Base-by-base conservation (phyloP, 2,113 vertebrate genomes). In the Collichthys lucidus region DNA sequence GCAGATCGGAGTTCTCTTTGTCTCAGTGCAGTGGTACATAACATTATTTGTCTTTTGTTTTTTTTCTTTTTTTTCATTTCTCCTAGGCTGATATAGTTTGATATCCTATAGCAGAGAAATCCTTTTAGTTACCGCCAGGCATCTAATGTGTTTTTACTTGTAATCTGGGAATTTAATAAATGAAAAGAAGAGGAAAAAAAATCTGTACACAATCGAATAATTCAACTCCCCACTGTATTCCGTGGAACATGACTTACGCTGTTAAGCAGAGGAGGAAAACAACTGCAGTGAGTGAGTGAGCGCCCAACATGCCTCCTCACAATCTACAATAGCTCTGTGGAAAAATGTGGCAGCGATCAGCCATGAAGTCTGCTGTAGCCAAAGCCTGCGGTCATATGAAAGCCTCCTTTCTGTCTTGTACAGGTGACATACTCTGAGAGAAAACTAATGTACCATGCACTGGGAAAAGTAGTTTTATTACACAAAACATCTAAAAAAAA, bases 401-500 rank as follows among this genome's bases (percentile, higher is more conserved):
- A 86, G 83, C 76, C 50, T 91, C 82, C 80, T 69, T 74, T 91
- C 47, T 84, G 75, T 89, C 81, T 77, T 84, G 44, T 74, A 44
- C 86, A 94, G 86, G 89, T 94, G 91, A 90, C 83, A 86, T 11
- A 78, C 74, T 74, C 72, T 74, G 65, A 74, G 35, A 85, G 53
- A 69, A 67, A 87, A 91, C 94, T 96, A 96, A 96, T 95, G 94
- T 93, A 93, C 83, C 94, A 87, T 94, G 89, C 72, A 78, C 82
- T 86, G 87, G 72, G 94, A 90, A 90, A 96, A 93, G 91, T 91
- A 93, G 89, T 84, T 86, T 93, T 95, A 94, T 95, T 94, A 93
- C 74, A 92, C 35, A 94, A 90, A 86, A 94, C 94, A 93, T 92
- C 92, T 93, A 93, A 94, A 95, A 93, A 93, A 94, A 95, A 94